Percentiles rank a stretch among this genome's conserved stretches.
phyloP scores from a whole-genome alignment of 2,888 invertebrate genomes.

The Perizoma flavofasciatum region DNA sequence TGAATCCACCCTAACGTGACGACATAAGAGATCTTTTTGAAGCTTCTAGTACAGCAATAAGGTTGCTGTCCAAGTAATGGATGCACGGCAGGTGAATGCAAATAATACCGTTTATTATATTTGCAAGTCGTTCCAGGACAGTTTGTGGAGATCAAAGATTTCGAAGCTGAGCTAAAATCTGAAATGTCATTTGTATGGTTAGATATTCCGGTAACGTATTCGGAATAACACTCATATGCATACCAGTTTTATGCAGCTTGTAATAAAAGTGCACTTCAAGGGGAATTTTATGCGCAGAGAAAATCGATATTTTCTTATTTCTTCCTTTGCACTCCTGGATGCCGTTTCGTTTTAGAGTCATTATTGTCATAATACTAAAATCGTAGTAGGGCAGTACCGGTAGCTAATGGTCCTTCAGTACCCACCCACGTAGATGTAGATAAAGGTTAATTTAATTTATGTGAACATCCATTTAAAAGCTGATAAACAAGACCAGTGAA shows the following conservation, averaged over 20 bases:
- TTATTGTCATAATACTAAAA: constrained; percentile 9
- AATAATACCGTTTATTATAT: constrained; percentile 53
- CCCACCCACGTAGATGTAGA: neutral
- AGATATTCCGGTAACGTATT: constrained; percentile 27
- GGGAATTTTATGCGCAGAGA: constrained; percentile 18
- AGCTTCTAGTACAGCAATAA: constrained; percentile 7
- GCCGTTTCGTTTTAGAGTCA: constrained; percentile 17
- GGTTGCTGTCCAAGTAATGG: constrained; percentile 44
- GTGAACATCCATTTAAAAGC: too few relatives aligned
- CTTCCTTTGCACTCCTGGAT: constrained; percentile 18
- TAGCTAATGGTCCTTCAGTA: constrained; percentile 1
- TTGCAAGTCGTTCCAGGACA: constrained; percentile 44
- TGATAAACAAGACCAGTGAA: too few relatives aligned
- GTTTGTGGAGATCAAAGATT: constrained; percentile 51
- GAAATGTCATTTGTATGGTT: constrained; percentile 39
- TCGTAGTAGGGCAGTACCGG: neutral
- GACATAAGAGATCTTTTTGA: constrained; percentile 35
- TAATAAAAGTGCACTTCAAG: constrained; percentile 21
- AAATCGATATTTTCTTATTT: constrained; percentile 26
- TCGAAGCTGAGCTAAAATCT: constrained; percentile 43
- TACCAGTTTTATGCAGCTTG: constrained; percentile 13
- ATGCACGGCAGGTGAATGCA: constrained; percentile 56
- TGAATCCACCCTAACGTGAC: constrained; percentile 31
- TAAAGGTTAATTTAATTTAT: neutral
- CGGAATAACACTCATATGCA: constrained; percentile 20